Conservation (phyloP, 64 coral and sea anemone genomes). For the Montipora cactus region DNA sequence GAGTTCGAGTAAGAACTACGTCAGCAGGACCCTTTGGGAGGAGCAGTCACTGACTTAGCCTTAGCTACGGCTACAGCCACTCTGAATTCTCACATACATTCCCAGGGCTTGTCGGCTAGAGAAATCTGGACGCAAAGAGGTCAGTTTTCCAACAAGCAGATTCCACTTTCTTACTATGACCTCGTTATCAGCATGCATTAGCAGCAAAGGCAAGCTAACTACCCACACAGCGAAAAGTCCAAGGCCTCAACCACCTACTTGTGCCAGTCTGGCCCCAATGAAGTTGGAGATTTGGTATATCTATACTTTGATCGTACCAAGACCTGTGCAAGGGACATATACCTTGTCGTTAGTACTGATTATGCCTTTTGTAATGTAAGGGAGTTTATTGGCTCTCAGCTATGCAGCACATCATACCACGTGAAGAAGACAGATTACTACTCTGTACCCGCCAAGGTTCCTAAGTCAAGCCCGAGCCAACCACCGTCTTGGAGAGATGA, state of each 20-base stretch:
- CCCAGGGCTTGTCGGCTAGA: neutral
- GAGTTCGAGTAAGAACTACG: no score
- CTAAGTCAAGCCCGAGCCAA: neutral
- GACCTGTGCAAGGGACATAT: constrained; percentile 40
- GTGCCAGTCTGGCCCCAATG: neutral
- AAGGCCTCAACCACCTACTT: constrained; percentile 18
- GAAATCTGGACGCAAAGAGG: constrained; percentile 59
- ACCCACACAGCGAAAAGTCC: neutral
- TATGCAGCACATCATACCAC: constrained; percentile 32
- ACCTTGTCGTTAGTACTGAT: constrained; percentile 12
- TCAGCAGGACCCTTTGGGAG: no score
- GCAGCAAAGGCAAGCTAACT: constrained; percentile 43
- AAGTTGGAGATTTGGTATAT: constrained; percentile 69
- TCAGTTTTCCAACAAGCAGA: constrained; percentile 51
- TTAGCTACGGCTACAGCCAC: no score
- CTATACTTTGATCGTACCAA: constrained; percentile 70
- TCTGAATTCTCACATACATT: neutral
- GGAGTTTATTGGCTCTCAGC: constrained; percentile 59
- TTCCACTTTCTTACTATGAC: constrained; percentile 48
- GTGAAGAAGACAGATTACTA: constrained; percentile 55
- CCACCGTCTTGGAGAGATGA: neutral
- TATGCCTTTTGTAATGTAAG: constrained; percentile 34
- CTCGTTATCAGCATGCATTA: constrained; percentile 43
- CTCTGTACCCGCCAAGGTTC: constrained; percentile 19
- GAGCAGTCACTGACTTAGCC: no score